Conservation (phyloP, 2,888 invertebrate species). For the Tupiocoris notatus region DNA sequence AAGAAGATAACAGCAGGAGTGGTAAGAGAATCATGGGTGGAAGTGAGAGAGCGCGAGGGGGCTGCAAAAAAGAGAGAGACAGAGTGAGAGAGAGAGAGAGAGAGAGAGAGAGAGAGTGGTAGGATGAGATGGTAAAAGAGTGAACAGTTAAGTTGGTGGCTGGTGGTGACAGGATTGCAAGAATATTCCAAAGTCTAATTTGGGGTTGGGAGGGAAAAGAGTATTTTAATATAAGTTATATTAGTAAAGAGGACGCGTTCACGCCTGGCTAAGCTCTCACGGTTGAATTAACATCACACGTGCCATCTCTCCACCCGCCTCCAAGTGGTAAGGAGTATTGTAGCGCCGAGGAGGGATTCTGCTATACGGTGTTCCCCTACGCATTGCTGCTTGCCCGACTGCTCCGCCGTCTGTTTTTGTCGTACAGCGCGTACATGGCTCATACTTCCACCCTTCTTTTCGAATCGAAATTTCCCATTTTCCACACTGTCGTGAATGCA, state of each 20-base stretch:
- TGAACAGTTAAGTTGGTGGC: too few relatives aligned
- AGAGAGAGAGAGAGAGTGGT: background rate
- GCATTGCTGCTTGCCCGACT: background rate
- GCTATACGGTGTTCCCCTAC: background rate
- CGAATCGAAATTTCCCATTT: too few relatives aligned
- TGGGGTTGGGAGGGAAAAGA: constrained; percentile 27
- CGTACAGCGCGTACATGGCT: background rate
- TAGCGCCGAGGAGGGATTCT: background rate
- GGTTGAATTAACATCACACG: constrained; percentile 39
- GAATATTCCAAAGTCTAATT: constrained; percentile 37
- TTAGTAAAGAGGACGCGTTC: constrained; percentile 39
- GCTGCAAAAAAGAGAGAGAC: too few relatives aligned
- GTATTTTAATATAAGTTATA: constrained; percentile 41
- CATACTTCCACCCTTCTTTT: too few relatives aligned
- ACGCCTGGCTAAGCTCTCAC: constrained; percentile 34
- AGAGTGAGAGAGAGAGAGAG: constrained; percentile 3
- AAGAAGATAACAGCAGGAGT: background rate
- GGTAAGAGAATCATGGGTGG: background rate
- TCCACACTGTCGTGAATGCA: too few relatives aligned
- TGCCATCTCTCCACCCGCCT: constrained; percentile 16
- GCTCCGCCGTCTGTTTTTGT: background rate
- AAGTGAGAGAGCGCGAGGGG: too few relatives aligned
- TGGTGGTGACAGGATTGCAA: constrained; percentile 33
- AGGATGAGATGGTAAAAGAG: background rate
- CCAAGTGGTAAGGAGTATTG: background rate